Evolutionary conservation across 2,113 vertebrate species (phyloP).

Genomic region (Natator depressus): DNA sequence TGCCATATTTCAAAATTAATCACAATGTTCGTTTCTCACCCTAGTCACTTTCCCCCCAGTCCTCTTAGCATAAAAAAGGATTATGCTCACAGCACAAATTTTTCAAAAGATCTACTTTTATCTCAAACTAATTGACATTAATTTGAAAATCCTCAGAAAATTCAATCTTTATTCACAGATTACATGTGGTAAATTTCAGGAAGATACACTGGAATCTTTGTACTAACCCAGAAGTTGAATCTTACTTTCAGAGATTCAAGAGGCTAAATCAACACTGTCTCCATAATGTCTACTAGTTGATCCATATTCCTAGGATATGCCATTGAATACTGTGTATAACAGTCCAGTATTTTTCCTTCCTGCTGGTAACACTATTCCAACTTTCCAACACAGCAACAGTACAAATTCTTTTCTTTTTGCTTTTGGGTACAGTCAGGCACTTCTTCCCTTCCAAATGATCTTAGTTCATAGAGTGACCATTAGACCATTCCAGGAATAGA

Average conservation of each 20-base stretch:
- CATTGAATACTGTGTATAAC: not conserved
- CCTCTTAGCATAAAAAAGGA: not conserved
- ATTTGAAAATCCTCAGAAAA: not conserved
- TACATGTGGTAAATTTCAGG: not conserved
- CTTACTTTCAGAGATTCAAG: not conserved
- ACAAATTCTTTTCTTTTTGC: not conserved
- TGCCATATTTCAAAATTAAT: not conserved
- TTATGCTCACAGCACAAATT: not conserved
- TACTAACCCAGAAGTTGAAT: not conserved
- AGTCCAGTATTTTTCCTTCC: not conserved
- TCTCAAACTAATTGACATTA: not conserved
- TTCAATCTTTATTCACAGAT: not conserved
- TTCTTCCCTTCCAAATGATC: not conserved
- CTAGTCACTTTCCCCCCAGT: not conserved
- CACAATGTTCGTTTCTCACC: not conserved
- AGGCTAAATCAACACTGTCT: not conserved
- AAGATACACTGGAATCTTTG: not conserved
- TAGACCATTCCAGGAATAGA: not conserved
- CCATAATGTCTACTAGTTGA: not conserved
- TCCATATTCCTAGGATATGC: not conserved
- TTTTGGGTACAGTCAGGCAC: not conserved
- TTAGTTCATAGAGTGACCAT: not conserved
- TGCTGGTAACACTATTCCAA: not conserved
- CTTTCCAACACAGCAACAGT: not conserved
- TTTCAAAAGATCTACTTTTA: not conserved